A percentile compares a stretch with the other conserved stretches of the same genome.
Evolutionary conservation across 1,140 invertebrate genomes (phyloP).

Genomic region (Zaprionus davidi): DNA sequence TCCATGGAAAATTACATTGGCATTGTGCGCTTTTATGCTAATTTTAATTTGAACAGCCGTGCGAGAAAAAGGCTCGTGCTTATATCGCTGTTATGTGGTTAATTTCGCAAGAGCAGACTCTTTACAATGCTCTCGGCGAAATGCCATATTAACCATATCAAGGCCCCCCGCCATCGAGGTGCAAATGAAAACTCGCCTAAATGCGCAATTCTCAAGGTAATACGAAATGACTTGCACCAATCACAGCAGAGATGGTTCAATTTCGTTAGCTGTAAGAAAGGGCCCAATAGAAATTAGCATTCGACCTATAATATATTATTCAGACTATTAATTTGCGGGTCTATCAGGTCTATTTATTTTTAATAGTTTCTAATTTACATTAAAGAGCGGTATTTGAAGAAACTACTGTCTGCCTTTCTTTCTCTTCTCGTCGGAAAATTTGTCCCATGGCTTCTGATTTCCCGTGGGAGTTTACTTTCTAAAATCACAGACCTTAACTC

Average conservation of each 20-base stretch:
- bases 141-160: conserved; percentile 6
- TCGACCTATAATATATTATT: background rate
- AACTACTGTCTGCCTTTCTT: background rate
- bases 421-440: background rate
- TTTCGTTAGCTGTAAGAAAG: background rate
- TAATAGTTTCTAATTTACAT: conserved; percentile 4
- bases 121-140: background rate
- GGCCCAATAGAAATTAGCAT: background rate
- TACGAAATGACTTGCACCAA: background rate
- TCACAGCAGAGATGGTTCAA: conserved; percentile 4
- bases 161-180: background rate
- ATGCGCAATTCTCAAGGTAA: conserved; percentile 11
- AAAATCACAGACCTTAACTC: background rate
- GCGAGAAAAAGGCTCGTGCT: conserved; percentile 77
- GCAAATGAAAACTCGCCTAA: background rate
- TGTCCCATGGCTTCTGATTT: background rate
- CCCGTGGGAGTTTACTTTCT: conserved; percentile 7
- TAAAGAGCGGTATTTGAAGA: background rate
- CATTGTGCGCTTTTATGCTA: conserved; percentile 63
- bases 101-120: conserved; percentile 31
- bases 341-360: background rate
- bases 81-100: conserved; percentile 32
- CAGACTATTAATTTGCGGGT: background rate
- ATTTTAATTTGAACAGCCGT: conserved; percentile 77
- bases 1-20: conserved; percentile 79